Percentiles rank a stretch among this genome's conserved stretches.
These are phyloP conservation scores for Tetraodon nigroviridis DNA, from an alignment of 2,113 vertebrate species.

Conservation along the genomic window DNA sequence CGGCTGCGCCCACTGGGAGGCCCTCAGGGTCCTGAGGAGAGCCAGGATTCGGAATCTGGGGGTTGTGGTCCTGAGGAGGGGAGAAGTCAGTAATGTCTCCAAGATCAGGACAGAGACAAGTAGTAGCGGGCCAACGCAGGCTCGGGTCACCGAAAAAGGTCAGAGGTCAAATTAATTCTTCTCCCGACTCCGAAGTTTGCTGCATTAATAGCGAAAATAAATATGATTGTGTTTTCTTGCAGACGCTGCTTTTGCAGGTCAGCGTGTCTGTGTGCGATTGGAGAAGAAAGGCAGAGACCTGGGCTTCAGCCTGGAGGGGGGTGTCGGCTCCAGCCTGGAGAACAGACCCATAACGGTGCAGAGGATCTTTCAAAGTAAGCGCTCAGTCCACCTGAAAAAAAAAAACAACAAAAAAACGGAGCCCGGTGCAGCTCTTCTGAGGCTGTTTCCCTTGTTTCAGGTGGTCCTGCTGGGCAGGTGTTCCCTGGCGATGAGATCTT, in stretches of 20 bases:
- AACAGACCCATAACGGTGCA: constrained; percentile 72
- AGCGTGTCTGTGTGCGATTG: constrained; percentile 55
- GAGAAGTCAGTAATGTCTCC: background rate
- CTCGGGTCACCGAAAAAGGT: constrained; percentile 40
- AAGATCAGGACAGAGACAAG: constrained; percentile 7
- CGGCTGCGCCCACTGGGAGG: constrained; percentile 68
- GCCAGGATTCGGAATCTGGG: constrained; percentile 61
- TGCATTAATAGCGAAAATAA: background rate
- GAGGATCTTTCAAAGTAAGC: constrained; percentile 77
- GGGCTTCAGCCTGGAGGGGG: constrained; percentile 78
- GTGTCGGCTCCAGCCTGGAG: constrained; percentile 64
- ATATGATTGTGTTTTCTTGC: constrained; percentile 1
- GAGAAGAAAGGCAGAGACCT: constrained; percentile 71
- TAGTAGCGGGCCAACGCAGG: constrained; percentile 3
- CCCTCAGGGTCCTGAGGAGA: constrained; percentile 62
- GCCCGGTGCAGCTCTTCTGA: no score
- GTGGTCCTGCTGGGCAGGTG: constrained; percentile 68
- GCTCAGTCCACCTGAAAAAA: background rate
- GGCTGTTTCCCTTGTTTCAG: constrained; percentile 38
- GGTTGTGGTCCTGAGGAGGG: constrained; percentile 73
- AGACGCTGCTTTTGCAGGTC: constrained; percentile 40
- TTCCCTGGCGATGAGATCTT: constrained; percentile 72
- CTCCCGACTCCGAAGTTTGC: background rate
- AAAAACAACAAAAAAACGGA: no score
- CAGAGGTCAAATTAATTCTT: constrained; percentile 1